Base-by-base conservation (phyloP, 2,797 vertebrate species). In the Gambusia yucatana region DNA sequence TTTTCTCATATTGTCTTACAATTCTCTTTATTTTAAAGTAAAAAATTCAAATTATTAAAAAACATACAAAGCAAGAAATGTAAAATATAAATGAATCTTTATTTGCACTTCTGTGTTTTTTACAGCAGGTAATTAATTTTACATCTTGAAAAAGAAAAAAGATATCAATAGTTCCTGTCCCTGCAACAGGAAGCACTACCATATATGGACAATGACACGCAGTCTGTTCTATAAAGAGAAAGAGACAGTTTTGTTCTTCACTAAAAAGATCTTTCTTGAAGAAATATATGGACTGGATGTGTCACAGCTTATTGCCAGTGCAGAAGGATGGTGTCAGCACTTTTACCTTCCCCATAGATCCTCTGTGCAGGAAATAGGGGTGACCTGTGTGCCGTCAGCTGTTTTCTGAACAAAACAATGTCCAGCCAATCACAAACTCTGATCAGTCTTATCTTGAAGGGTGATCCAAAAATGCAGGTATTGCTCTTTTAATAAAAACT, bases 361-460 rank as follows among this genome's bases (percentile, higher is more conserved):
- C 61, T 65, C 1, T 22, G 6, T 20, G 17, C 17, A 39, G 33
- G 17, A 65, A 65, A 22, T 22, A 4, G 1, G 61, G 17, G 33
- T 39, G 41, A 11, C 17, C 36, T 9, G 1, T 67, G 36, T 55
- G 52, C 30, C 16, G 30, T 7, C 33, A 22, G 6, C 9, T 65
- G 17, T 39, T 65, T 65, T 39, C 59, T 65, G 61, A 65, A 65
- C 33, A 39, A 22, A 39, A 50, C 61, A 36, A 39, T 63, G 33
- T 20, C 7, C 17, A 11, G 20, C 17, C 36, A 65, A 4, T 65
- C 17, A 65, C 17, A 63, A 33, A 20, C 17, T 61, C 30, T 65
- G 33, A 39, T 22, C 8, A 59, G 39, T 50, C 2, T 36, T 11
- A 46, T 61, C 30, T 59, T 57, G 76, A 82, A 77, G 59, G 47